phyloP scores from a whole-genome alignment of 2,888 invertebrate genomes.

The Euplagia quadripunctaria region DNA sequence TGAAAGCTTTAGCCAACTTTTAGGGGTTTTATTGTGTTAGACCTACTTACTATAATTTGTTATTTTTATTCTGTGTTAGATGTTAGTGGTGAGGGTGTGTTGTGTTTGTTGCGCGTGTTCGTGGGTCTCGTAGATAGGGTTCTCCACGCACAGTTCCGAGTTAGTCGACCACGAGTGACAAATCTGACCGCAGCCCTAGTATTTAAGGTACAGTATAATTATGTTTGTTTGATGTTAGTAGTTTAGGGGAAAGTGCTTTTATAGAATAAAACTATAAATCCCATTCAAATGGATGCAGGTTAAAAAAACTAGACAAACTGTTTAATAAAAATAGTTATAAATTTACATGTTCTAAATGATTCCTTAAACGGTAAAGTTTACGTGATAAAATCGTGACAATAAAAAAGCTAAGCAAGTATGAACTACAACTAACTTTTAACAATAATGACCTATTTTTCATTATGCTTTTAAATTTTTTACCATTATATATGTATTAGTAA shows the following conservation, averaged over 20 bases:
- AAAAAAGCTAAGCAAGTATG: slow-evolving; percentile 11
- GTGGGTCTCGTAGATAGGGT: slow-evolving; percentile 3
- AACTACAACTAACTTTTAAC: slow-evolving; percentile 16
- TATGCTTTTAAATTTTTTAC: not conserved
- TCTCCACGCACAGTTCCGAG: not conserved
- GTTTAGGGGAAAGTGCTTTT: slow-evolving; percentile 83
- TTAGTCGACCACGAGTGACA: slow-evolving; percentile 23
- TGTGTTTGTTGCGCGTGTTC: slow-evolving; percentile 27
- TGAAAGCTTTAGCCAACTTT: slow-evolving; percentile 78
- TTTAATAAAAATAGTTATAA: slow-evolving; percentile 40
- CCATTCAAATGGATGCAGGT: slow-evolving; percentile 56
- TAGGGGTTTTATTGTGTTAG: slow-evolving; percentile 67
- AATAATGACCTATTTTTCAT: slow-evolving; percentile 12
- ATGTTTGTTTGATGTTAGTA: slow-evolving; percentile 83
- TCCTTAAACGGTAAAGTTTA: slow-evolving; percentile 44
- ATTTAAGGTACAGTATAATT: slow-evolving; percentile 46
- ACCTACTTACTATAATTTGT: slow-evolving; percentile 47
- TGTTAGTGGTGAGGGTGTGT: slow-evolving; percentile 46
- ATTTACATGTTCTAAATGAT: slow-evolving; percentile 42
- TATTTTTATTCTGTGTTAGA: slow-evolving; percentile 64
- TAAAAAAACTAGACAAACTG: slow-evolving; percentile 44
- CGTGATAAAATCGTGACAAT: slow-evolving; percentile 40
- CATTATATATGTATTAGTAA: not conserved
- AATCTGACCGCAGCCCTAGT: slow-evolving; percentile 17
- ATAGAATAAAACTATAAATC: slow-evolving; percentile 67